phyloP scores from a whole-genome alignment of 1,140 invertebrate genomes.

The Penaeus chinensis region DNA sequence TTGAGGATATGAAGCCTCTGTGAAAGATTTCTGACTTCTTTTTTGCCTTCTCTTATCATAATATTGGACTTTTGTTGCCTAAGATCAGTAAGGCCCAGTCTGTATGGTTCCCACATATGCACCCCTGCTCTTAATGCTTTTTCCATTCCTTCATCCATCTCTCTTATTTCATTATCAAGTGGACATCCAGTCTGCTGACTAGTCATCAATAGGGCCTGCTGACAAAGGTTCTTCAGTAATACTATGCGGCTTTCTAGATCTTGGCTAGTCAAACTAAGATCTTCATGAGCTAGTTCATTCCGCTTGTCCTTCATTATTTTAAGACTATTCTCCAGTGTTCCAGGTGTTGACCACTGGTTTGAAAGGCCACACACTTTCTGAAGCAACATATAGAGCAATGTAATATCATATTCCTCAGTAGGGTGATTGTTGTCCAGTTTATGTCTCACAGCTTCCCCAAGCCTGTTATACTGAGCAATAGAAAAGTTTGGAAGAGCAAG shows the following conservation, averaged over 20 bases:
- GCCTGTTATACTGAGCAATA: too few relatives aligned
- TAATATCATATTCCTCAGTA: constrained; percentile 1
- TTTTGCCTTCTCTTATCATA: background rate
- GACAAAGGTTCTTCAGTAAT: background rate
- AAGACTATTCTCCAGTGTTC: background rate
- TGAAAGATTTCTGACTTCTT: background rate
- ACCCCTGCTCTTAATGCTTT: background rate
- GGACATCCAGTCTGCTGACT: background rate
- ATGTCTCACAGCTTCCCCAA: background rate
- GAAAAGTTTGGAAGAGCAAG: too few relatives aligned
- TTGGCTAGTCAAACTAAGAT: background rate
- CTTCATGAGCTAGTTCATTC: constrained; percentile 1
- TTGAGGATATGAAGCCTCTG: background rate
- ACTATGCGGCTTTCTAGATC: background rate
- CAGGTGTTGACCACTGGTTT: background rate
- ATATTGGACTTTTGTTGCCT: background rate
- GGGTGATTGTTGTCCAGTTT: background rate
- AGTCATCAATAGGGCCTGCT: background rate
- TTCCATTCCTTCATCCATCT: background rate
- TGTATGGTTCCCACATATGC: constrained; percentile 7
- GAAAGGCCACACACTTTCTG: background rate
- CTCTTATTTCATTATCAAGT: background rate
- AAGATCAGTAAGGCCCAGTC: background rate
- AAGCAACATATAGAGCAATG: background rate
- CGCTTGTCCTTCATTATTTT: background rate